Evolutionary conservation across 1,140 invertebrate genomes (phyloP), one percentile per base, ranked within the genome.

Genomic region (Lanistes nyassanus): DNA sequence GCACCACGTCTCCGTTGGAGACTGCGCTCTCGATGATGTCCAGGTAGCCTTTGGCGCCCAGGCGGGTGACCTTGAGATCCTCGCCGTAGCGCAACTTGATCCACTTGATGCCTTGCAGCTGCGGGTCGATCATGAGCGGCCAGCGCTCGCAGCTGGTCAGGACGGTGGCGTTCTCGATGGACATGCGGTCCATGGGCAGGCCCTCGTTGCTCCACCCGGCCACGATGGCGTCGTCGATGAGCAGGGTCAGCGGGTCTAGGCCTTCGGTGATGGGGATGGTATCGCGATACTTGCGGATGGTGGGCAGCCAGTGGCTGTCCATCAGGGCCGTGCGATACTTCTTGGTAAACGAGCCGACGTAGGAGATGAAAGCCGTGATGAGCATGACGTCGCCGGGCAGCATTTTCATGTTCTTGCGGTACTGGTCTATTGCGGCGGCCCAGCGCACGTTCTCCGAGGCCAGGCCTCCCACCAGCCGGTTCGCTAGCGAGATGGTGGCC

Each of bases 41-140:
- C 78, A 98, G 89, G 84, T 95, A 98, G 74, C 95, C 95, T 86
- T 95, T 94, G 86, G 97, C 94, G 9, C 96, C 97, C 31, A 98
- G 89, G 53, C 96, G 70, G 0, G 56, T 60, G 56, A 86, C 94
- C 81, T 92, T 92, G 31, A 98, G 88, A 6, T 91, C 90, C 16
- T 94, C 94, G 6, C 94, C 95, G 88, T 97, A 98, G 83, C 94
- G 95, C 83, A 95, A 94, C 89, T 97, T 98, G 76, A 99, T 98
- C 97, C 97, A 99, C 87, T 98, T 98, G 3, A 98, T 93, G 13
- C 97, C 97, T 92, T 89, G 88, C 34, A 90, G 80, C 83, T 92
- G 95, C 5, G 97, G 97, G 91, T 98, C 97, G 83, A 98, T 98
- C 94, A 99, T 97, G 19, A 99, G 89, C 0, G 97, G 97, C 97